These are phyloP conservation scores for Caranx melampygus DNA, from an alignment of 2,113 vertebrate genomes.

Conservation along the genomic window DNA sequence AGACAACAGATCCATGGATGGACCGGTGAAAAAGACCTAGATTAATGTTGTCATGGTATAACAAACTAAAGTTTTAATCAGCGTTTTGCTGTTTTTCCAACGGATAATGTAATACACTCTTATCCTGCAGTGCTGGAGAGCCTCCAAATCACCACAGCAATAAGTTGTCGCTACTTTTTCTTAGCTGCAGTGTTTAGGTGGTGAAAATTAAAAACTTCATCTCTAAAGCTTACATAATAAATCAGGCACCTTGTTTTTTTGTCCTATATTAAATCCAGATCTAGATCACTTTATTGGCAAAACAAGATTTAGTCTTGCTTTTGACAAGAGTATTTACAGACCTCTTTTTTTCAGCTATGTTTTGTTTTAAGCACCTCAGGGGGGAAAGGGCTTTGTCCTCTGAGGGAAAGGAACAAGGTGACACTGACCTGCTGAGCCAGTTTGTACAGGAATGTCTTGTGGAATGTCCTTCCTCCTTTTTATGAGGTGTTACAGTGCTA, in stretches of 20 bases:
- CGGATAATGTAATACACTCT: neutral
- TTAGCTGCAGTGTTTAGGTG: conserved; percentile 8
- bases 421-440: conserved; percentile 14
- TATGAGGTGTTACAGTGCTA: neutral
- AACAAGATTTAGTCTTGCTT: conserved; percentile 16
- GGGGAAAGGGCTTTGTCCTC: neutral
- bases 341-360: conserved; percentile 8
- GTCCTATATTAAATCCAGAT: conserved; percentile 36
- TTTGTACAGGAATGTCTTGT: neutral
- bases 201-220: conserved; percentile 26
- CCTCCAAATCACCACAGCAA: conserved; percentile 2
- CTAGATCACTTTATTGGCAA: conserved; percentile 19
- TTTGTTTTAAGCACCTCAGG: conserved; percentile 6
- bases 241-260: conserved; percentile 16
- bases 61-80: neutral
- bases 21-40: conserved; percentile 6
- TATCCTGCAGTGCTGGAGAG: neutral
- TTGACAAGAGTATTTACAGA: conserved; percentile 30
- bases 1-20: neutral
- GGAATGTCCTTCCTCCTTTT: neutral
- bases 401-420: neutral
- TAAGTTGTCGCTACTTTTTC: neutral
- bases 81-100: neutral
- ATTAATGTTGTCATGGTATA: neutral
- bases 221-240: conserved; percentile 29